phyloP scores from a whole-genome alignment of 2,888 invertebrate species.

The Drosophila fungiperda region DNA sequence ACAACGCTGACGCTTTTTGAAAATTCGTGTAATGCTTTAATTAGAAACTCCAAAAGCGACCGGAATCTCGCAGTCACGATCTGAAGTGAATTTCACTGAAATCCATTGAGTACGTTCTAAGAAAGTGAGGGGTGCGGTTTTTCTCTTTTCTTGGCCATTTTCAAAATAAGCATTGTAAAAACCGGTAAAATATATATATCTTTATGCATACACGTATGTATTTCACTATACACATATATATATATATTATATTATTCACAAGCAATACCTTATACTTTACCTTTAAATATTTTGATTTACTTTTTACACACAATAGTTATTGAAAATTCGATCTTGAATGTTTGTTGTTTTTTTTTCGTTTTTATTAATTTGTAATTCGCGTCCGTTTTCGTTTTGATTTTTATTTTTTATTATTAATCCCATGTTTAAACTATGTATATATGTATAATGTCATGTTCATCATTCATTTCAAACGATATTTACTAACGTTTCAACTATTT shows the following conservation, averaged over 20 bases:
- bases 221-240: neutral
- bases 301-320: constrained; percentile 18
- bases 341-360: constrained; percentile 64
- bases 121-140: constrained; percentile 55
- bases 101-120: constrained; percentile 41
- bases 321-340: constrained; percentile 55
- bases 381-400: constrained; percentile 52
- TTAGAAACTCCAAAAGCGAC: constrained; percentile 58
- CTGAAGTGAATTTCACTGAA: constrained; percentile 50
- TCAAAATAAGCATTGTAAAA: constrained; percentile 49
- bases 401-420: constrained; percentile 73
- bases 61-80: constrained; percentile 49
- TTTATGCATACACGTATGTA: neutral
- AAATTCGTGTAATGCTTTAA: constrained; percentile 62
- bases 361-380: constrained; percentile 63
- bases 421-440: constrained; percentile 79
- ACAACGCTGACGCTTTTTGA: constrained; percentile 49
- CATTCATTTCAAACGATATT: constrained; percentile 74
- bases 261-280: constrained; percentile 3
- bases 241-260: neutral
- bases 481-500: constrained; percentile 68
- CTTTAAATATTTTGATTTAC: constrained; percentile 18
- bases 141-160: constrained; percentile 30
- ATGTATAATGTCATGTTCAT: constrained; percentile 75
- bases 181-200: constrained; percentile 43